A percentile compares a stretch with the other conserved stretches of the same genome.
Conservation (phyloP, 2,113 vertebrate species). For the Toxotes chatareus region DNA sequence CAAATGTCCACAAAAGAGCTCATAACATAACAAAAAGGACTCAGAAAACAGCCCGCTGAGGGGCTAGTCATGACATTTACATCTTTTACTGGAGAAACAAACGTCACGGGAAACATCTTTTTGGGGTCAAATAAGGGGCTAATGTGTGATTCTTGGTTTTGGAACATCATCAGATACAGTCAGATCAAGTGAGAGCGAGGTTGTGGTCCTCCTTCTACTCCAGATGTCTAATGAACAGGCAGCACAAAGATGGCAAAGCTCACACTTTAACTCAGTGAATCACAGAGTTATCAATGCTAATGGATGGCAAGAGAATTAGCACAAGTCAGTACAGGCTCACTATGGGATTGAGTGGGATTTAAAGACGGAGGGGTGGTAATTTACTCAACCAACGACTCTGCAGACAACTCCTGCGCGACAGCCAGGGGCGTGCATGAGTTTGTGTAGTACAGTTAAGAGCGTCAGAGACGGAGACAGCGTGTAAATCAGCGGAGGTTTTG, state of each 20-base stretch:
- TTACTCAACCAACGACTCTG: constrained; percentile 39
- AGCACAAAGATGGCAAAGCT: constrained; percentile 47
- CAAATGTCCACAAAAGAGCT: too few species aligned
- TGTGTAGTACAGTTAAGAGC: constrained; percentile 23
- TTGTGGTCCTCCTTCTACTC: neutral
- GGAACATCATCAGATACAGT: neutral
- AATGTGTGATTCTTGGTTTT: constrained; percentile 53
- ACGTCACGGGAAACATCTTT: constrained; percentile 66
- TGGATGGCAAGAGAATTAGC: constrained; percentile 44
- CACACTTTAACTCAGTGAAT: constrained; percentile 35
- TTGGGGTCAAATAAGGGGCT: constrained; percentile 72
- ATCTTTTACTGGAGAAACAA: constrained; percentile 70
- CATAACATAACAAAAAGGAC: too few species aligned
- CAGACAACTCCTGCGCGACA: constrained; percentile 10
- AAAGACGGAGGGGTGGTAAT: constrained; percentile 48
- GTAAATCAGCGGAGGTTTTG: constrained; percentile 60
- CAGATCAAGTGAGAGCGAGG: neutral
- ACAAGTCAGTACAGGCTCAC: neutral
- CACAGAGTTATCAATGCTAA: constrained; percentile 47
- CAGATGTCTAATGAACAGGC: constrained; percentile 15
- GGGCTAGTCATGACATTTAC: neutral
- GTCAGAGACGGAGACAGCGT: constrained; percentile 7
- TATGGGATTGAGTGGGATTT: constrained; percentile 53
- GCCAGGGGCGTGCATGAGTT: constrained; percentile 31
- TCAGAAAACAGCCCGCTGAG: too few species aligned